Evolutionary conservation across 1,140 invertebrate species (phyloP), one percentile per base, ranked within the genome.

Genomic region (Scaptomyza pallida): DNA sequence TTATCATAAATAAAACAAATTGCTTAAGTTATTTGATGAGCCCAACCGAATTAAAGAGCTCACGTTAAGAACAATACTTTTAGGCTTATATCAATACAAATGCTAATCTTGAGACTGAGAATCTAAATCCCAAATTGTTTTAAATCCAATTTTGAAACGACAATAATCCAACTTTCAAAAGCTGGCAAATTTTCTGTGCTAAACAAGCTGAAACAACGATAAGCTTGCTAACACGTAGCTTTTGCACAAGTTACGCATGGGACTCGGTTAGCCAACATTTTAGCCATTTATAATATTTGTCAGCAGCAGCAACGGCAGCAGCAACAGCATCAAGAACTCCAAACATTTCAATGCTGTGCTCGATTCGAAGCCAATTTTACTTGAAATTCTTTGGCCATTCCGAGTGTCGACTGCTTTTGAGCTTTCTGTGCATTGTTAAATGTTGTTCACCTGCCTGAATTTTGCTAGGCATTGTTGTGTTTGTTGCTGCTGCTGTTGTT

Each of bases 381-480:
- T 50, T 62, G 13, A 50, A 61, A 61, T 35, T 63, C 43, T 35
- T 44, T 69, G 47, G 13, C 9, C 48, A 57, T 30, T 33, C 1
- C 37, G 35, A 37, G 21, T 35, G 12, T 5, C 33, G 51, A 41
- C 15, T 47, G 43, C 67, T 64, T 67, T 59, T 8, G n/a, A 71
- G 52, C 68, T 71, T 59, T 67, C 26, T 72, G 69, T 65, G 69
- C 54, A 72, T 72, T 67, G 62, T 67, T 72, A 30, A 67, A 67
- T 47, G 52, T 16, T 40, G 47, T 67, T 72, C 67, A 56, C 69
- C 35, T 56, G 8, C 4, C 57, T 43, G 12, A 51, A 59, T 43
- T 51, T 45, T 15, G 19, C 37, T 33, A 10, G 9, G 5, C n/a
- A 23, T 64, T 70, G 60, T 51, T 56, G 43, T 48, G 5, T 15